These are phyloP conservation scores for Cyprinella venusta DNA, from an alignment of 2,797 vertebrate species.

Conservation along the genomic window DNA sequence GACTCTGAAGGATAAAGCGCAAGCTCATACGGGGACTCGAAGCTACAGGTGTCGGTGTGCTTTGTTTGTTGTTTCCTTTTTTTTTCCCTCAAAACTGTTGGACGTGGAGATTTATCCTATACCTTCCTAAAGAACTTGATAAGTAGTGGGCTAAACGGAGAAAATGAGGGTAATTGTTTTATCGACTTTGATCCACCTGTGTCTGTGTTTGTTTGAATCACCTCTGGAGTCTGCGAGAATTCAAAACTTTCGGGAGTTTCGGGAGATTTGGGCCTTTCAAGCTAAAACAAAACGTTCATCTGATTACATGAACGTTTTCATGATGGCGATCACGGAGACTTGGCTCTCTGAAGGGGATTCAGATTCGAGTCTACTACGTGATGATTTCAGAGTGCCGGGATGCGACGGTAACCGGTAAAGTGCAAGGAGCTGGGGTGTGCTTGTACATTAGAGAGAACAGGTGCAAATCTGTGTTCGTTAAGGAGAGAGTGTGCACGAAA, in stretches of 20 bases:
- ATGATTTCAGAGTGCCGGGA: neutral
- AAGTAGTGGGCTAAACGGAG: neutral
- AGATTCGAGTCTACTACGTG: neutral
- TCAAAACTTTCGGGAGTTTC: neutral
- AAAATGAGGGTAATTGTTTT: neutral
- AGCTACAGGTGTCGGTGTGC: too few relatives aligned
- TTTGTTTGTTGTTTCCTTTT: too few relatives aligned
- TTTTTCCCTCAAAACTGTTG: neutral
- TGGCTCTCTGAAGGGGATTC: neutral
- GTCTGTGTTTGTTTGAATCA: neutral
- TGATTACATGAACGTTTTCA: neutral
- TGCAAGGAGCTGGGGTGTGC: neutral
- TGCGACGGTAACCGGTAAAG: neutral
- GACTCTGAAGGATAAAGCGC: neutral
- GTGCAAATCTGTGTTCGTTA: neutral
- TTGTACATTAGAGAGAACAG: neutral
- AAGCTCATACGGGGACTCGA: too few relatives aligned
- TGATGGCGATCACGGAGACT: neutral
- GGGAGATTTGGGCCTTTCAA: neutral
- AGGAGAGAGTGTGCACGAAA: neutral
- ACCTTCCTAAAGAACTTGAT: neutral
- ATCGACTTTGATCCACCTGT: neutral
- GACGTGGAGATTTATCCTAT: neutral
- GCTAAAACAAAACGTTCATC: neutral
- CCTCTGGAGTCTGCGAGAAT: neutral